Base-by-base conservation (phyloP, 2,888 invertebrate species). In the Endomychus coccineus region DNA sequence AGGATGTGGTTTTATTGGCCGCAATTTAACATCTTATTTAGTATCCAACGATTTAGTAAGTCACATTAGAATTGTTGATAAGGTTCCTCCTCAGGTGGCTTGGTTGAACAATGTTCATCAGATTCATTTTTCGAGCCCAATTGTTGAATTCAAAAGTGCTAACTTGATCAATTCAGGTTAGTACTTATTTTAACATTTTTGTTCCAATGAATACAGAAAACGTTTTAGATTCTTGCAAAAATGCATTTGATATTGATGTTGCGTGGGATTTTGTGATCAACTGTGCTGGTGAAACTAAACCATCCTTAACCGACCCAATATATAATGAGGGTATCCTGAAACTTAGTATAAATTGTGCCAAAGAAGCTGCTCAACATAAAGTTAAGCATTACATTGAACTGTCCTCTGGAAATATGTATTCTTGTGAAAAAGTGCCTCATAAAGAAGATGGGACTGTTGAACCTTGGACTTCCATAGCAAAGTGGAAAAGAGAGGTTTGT, bases 1-100 rank as follows among this genome's bases (percentile, higher is more conserved):
- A 92, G 92, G 92, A 66, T 90, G 90, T 69, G 92, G 92, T 55
- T 92, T 94, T 68, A 84, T 92, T 62, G 92, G 92, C 48, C 78
- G 92, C 56, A 86, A 91, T 70, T 71, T 92, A 51, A 83, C 90
- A 42, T 75, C 81, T 43, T 83, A 83, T 68, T 71, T 92, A 58
- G 71, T 92, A 48, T 73, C 74, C 44, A 82, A 88, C 66, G 77
- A 85, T 54, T 66, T 88, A 53, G 83, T 80, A 43, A 78, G 78
- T 55, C 74, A 73, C 52, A 71, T 92, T 45, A 77, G 85, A 48
- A 78, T 90, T 29, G 87, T 88, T 39, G 94, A 94, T 69, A 94
- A 94, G 69, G 90, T 91, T 16, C 91, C 91, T 31, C 92, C 92
- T 1, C 87, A 88, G 66, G 82, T 89, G 55, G 92, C 91, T 2